Percentiles rank a stretch among this genome's conserved stretches.
Conservation (phyloP, 2,113 vertebrate species). For the Solea senegalensis region DNA sequence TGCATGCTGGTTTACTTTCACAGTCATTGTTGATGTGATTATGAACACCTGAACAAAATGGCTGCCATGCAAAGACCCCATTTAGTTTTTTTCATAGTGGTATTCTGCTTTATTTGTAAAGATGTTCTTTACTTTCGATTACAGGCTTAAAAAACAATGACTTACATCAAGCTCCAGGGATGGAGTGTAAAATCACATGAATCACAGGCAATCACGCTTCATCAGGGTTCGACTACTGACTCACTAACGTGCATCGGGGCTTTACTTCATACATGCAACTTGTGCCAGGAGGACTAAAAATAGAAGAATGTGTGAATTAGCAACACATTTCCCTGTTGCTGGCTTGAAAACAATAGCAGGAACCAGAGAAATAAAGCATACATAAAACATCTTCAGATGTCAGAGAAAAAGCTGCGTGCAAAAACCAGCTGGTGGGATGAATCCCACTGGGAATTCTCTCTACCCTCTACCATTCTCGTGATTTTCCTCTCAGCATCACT, state of each 20-base stretch:
- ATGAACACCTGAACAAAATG: no score
- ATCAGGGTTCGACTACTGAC: slow-evolving; percentile 21
- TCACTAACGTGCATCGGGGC: slow-evolving; percentile 19
- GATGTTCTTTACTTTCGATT: slow-evolving; percentile 19
- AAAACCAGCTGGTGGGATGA: slow-evolving; percentile 34
- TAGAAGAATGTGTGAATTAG: slow-evolving; percentile 18
- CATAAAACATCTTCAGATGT: slow-evolving; percentile 13
- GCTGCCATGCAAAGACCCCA: no score
- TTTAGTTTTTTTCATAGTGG: not conserved
- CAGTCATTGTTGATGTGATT: no score
- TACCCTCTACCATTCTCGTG: slow-evolving; percentile 38
- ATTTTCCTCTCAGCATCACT: slow-evolving; percentile 52
- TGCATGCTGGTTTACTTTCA: no score
- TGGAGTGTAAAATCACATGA: not conserved
- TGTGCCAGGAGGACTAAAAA: slow-evolving; percentile 26
- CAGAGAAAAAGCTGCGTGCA: slow-evolving; percentile 43
- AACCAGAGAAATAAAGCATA: slow-evolving; percentile 12
- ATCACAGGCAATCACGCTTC: not conserved
- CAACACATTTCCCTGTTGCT: slow-evolving; percentile 15
- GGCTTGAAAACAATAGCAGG: slow-evolving; percentile 6
- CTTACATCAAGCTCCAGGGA: not conserved
- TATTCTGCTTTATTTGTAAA: not conserved
- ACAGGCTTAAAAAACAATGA: slow-evolving; percentile 13
- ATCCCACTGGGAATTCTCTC: slow-evolving; percentile 36
- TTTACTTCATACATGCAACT: slow-evolving; percentile 8